Conservation (phyloP, 2,888 invertebrate genomes). For the Galerucella calmariensis region DNA sequence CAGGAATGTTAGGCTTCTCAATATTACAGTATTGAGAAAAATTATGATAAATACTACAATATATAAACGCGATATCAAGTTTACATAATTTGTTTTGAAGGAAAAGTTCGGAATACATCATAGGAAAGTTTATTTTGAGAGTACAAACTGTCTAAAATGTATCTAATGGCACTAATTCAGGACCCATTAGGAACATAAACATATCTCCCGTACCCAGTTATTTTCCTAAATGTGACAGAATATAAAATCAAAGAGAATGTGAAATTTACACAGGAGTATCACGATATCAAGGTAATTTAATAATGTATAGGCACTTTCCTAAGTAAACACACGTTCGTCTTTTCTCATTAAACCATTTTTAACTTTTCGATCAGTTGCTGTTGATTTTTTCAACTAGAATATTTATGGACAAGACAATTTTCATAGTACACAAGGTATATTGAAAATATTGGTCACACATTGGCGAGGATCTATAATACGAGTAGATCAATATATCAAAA, state of each 20-base stretch:
- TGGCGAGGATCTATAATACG: too few species aligned
- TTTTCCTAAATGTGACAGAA: slow-evolving; percentile 11
- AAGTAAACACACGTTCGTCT: background rate
- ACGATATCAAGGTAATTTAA: slow-evolving; percentile 1
- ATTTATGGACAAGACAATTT: too few species aligned
- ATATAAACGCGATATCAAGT: too few species aligned
- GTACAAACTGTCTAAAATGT: background rate
- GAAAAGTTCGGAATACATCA: background rate
- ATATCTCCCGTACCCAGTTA: background rate
- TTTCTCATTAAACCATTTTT: background rate
- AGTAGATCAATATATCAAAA: too few species aligned
- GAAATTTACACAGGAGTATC: background rate
- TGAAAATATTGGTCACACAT: too few species aligned
- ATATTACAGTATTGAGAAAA: too few species aligned
- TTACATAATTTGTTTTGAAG: background rate
- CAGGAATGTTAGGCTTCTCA: too few species aligned
- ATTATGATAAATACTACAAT: too few species aligned
- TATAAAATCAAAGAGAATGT: slow-evolving; percentile 13
- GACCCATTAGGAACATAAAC: background rate
- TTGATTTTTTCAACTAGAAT: too few species aligned
- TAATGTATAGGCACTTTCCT: background rate
- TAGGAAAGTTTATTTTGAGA: background rate
- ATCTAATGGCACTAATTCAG: background rate
- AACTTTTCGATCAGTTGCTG: too few species aligned
- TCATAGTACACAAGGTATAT: too few species aligned